Percentiles rank a stretch among this genome's conserved stretches.
Evolutionary conservation across 2,888 invertebrate species (phyloP).

Genomic region (Stictocephala bisonia): DNA sequence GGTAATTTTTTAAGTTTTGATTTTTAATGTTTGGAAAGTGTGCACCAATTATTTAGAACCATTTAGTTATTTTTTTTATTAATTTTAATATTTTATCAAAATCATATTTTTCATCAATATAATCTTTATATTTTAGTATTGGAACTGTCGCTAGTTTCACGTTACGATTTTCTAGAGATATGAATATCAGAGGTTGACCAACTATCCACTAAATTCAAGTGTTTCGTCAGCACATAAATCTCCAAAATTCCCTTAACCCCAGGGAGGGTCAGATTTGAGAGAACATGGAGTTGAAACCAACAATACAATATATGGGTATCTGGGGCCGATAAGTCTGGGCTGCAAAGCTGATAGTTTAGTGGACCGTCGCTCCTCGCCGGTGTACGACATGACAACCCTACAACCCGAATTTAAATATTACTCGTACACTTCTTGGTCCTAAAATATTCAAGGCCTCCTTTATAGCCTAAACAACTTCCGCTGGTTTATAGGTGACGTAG

Average conservation of each 20-base stretch:
- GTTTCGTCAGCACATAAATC: neutral
- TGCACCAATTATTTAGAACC: no score
- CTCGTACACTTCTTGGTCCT: slow-evolving; percentile 25
- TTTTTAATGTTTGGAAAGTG: no score
- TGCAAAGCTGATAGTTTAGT: slow-evolving; percentile 16
- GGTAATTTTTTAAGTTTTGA: no score
- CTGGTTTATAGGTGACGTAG: slow-evolving; percentile 23
- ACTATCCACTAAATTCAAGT: neutral
- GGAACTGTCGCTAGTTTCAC: no score
- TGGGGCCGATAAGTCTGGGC: neutral
- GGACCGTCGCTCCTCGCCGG: slow-evolving; percentile 5
- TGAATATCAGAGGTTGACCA: neutral
- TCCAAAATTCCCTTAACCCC: neutral
- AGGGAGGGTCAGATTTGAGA: neutral
- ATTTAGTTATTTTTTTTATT: no score
- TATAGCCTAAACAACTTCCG: slow-evolving; percentile 30
- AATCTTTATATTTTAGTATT: no score
- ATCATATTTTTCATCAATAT: no score
- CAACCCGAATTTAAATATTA: slow-evolving; percentile 41
- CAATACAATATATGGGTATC: slow-evolving; percentile 27
- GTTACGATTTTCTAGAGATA: neutral
- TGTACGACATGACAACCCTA: slow-evolving; percentile 32
- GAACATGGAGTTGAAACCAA: neutral
- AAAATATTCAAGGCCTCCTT: slow-evolving; percentile 35
- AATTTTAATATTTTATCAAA: no score